Conservation (phyloP, 2,113 vertebrate genomes). For the Ascaphus truei region DNA sequence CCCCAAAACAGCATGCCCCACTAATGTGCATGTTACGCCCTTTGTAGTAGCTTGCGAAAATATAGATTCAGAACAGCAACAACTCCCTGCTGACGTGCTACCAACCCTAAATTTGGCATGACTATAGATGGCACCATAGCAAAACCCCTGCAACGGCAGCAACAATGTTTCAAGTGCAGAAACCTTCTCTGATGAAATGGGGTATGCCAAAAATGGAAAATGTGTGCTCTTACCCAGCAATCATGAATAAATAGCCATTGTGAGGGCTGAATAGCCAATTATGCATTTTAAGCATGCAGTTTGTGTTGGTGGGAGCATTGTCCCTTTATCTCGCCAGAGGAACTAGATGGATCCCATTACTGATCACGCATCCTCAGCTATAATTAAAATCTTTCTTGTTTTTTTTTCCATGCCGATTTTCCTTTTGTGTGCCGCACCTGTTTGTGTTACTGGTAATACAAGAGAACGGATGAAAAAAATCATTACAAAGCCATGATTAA, state of each 20-base stretch:
- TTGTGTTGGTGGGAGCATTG: not conserved
- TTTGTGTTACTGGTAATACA: constrained; percentile 18
- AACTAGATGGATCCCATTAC: constrained; percentile 11
- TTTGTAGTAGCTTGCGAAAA: too few species aligned
- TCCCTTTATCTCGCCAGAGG: not conserved
- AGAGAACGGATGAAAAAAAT: constrained; percentile 6
- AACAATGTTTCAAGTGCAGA: too few species aligned
- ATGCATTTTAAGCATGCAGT: not conserved
- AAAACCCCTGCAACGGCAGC: too few species aligned
- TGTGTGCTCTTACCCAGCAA: not conserved
- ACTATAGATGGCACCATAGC: too few species aligned
- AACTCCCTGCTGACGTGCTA: not conserved
- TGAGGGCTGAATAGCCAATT: not conserved
- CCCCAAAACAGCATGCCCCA: not conserved
- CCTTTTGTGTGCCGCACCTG: not conserved
- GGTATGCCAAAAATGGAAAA: not conserved
- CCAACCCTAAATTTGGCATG: not conserved
- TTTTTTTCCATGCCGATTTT: not conserved
- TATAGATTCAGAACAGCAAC: too few species aligned
- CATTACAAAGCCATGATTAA: not conserved
- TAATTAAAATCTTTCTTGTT: constrained; percentile 6
- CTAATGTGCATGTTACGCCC: too few species aligned
- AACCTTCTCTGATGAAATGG: not conserved
- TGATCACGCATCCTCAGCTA: constrained; percentile 10
- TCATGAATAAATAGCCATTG: not conserved